Base-by-base conservation (phyloP, 2,888 invertebrate species). In the Bombylius major region DNA sequence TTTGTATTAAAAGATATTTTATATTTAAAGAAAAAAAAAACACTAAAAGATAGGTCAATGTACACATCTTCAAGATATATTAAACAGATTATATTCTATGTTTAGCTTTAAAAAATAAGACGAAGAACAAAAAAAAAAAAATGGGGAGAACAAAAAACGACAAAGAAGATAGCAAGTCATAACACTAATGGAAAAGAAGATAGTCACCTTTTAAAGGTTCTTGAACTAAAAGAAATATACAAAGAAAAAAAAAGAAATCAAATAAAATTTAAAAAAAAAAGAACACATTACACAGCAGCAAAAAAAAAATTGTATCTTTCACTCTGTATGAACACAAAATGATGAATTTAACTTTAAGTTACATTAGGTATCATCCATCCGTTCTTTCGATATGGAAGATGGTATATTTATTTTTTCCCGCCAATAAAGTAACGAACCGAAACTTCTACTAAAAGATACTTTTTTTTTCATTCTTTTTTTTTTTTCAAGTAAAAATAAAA, bases 181-280 rank as follows among this genome's bases (percentile, higher is more conserved):
- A 14, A 12, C n/a, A 31, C 31, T 11, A 47, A 36, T 5, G 5
- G 34, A 23, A 23, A 23, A 23, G 14, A 14, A 34, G n/a, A 23
- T 36, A 50, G 50, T 50, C 50, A 50, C 50, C 50, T 50, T 34
- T 31, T 32, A 49, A 49, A 51, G 51, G 51, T 51, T 51, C 51
- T 51, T 51, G 51, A 51, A 51, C 51, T 51, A 44, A n/a, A 50
- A 12, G 11, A 34, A 4, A 12, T 6, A n/a, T 12, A 47, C 47
- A 23, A 23, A 23, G 23, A 23, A 23, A 23, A 23, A 23, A 23
- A 23, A 23, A n/a, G n/a, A n/a, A 23, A 23, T 23, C 23, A 3
- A 23, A 23, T 23, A 23, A 23, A 23, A 23, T 23, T 23, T 23
- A 23, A 23, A 23, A 23, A 23, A 23, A 23, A 23, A 23, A 23